Percentiles rank a stretch among this genome's conserved stretches.
Conservation (phyloP, 1,140 invertebrate species). For the Ephestia elutella region DNA sequence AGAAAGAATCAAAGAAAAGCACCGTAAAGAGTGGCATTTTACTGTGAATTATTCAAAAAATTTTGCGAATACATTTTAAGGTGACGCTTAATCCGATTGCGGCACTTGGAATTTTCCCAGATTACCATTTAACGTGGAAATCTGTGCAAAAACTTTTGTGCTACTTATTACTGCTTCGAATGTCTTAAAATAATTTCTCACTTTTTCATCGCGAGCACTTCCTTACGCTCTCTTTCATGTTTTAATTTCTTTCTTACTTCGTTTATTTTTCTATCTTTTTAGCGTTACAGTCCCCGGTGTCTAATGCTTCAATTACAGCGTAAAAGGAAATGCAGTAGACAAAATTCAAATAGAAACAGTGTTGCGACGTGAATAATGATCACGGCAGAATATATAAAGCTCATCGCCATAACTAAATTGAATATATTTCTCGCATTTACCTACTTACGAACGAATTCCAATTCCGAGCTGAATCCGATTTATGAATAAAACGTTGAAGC, state of each 20-base stretch:
- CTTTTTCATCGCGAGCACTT: conserved; percentile 49
- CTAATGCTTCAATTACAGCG: conserved; percentile 34
- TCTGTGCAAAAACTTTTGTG: conserved; percentile 38
- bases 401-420: conserved; percentile 12
- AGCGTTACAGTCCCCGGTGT: conserved; percentile 23
- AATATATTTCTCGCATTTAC: conserved; percentile 12
- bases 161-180: conserved; percentile 44
- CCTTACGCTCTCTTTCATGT: conserved; percentile 53
- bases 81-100: conserved; percentile 35
- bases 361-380: conserved; percentile 18
- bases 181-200: conserved; percentile 50
- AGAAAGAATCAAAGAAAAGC: background rate
- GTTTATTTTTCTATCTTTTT: conserved; percentile 46
- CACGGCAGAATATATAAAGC: conserved; percentile 7
- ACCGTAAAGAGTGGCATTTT: background rate
- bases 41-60: background rate
- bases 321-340: conserved; percentile 27
- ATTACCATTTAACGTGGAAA: conserved; percentile 42
- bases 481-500: conserved; percentile 11
- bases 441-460: conserved; percentile 13
- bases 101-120: conserved; percentile 32
- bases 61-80: conserved; percentile 28
- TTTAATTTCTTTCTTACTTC: conserved; percentile 48
- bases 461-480: conserved; percentile 14
- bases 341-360: conserved; percentile 25